phyloP scores from a whole-genome alignment of 2,113 vertebrate genomes.

The Zingel zingel region DNA sequence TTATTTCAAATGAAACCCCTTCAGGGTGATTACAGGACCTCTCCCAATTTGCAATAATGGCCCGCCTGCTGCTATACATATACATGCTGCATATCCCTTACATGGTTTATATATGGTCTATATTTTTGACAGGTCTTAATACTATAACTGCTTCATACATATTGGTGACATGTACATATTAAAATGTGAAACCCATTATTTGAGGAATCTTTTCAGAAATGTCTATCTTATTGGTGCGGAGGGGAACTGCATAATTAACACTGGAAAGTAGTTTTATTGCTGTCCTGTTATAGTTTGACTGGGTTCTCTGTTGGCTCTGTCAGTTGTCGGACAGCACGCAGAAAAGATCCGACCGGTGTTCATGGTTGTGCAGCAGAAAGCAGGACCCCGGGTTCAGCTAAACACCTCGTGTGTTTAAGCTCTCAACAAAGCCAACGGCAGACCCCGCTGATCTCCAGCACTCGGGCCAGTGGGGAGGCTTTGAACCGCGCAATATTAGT shows the following conservation, averaged over 20 bases:
- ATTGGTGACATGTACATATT: not conserved
- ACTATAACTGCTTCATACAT: not conserved
- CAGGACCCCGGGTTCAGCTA: constrained; percentile 23
- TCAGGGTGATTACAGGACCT: no score
- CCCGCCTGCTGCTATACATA: no score
- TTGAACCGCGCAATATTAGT: constrained; percentile 71
- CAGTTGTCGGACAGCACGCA: constrained; percentile 9
- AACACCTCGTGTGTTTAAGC: constrained; percentile 58
- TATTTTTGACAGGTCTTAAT: not conserved
- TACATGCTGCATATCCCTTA: no score
- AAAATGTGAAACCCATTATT: not conserved
- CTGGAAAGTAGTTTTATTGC: constrained; percentile 57
- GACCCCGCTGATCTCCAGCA: constrained; percentile 52
- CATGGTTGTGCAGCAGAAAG: constrained; percentile 24
- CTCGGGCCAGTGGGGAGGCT: constrained; percentile 54
- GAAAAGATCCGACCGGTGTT: constrained; percentile 16
- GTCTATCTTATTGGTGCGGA: not conserved
- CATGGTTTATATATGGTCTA: no score
- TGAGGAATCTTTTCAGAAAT: constrained; percentile 17
- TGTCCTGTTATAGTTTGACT: constrained; percentile 47
- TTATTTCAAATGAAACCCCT: no score
- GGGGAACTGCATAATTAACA: not conserved
- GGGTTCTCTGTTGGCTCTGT: constrained; percentile 19
- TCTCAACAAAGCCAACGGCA: constrained; percentile 58
- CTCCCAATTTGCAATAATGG: no score